Evolutionary conservation across 1,140 invertebrate genomes (phyloP).

Genomic region (Nephila pilipes): DNA sequence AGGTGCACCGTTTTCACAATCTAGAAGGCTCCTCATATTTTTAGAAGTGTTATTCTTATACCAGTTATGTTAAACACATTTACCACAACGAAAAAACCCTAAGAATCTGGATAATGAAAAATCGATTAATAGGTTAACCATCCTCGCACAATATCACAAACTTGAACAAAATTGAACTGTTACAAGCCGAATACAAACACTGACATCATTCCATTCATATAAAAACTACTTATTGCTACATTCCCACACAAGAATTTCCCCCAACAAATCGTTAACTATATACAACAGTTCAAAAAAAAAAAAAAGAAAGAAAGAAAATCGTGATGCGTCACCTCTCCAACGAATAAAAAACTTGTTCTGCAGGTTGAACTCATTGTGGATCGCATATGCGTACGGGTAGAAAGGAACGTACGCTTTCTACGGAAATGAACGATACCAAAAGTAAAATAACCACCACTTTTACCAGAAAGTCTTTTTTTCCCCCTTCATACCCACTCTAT

Average conservation of each 20-base stretch:
- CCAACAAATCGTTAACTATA: background rate
- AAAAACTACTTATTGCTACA: background rate
- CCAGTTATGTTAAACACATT: too few relatives aligned
- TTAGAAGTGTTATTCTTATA: too few relatives aligned
- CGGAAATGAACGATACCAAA: constrained; percentile 45
- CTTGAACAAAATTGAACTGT: too few relatives aligned
- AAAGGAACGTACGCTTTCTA: constrained; percentile 37
- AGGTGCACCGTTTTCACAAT: too few relatives aligned
- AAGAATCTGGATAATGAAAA: too few relatives aligned
- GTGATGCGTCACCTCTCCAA: constrained; percentile 65
- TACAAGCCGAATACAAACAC: too few relatives aligned
- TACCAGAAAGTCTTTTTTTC: background rate
- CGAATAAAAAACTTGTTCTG: constrained; percentile 68
- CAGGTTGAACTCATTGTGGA: constrained; percentile 66
- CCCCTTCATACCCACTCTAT: background rate
- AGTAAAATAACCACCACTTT: constrained; percentile 19
- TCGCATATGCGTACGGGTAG: constrained; percentile 37
- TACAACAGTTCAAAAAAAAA: background rate
- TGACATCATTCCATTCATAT: constrained; percentile 7
- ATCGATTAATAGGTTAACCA: too few relatives aligned
- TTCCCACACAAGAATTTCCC: constrained; percentile 52
- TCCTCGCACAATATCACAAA: too few relatives aligned
- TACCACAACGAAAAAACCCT: too few relatives aligned
- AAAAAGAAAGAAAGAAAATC: constrained; percentile 41
- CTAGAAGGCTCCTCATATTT: too few relatives aligned